phyloP scores from a whole-genome alignment of 2,888 invertebrate genomes.

The Linnaemya tessellans region DNA sequence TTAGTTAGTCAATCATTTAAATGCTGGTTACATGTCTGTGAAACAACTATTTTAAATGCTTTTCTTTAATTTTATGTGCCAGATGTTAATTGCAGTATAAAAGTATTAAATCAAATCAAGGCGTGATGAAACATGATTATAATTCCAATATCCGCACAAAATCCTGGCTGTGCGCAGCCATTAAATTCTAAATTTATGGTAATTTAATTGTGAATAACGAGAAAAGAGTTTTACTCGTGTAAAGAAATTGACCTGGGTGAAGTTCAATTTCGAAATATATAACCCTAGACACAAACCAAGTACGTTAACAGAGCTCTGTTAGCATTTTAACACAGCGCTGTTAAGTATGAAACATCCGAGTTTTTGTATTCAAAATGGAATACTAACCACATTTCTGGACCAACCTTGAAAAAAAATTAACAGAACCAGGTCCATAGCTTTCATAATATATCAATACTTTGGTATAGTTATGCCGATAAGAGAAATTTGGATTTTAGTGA shows the following conservation, averaged over 20 bases:
- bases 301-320: no score
- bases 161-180: not conserved
- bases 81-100: slow-evolving; percentile 65
- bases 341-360: no score
- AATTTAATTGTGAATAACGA: slow-evolving; percentile 2
- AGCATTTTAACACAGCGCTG: no score
- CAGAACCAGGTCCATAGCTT: no score
- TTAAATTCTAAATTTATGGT: not conserved
- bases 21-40: slow-evolving; percentile 45
- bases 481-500: no score
- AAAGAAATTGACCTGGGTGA: not conserved
- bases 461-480: no score
- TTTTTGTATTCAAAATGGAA: no score
- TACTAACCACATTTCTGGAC: no score
- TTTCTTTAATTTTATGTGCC: slow-evolving; percentile 37
- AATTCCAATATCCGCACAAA: slow-evolving; percentile 38
- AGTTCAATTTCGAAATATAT: no score
- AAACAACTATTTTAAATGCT: slow-evolving; percentile 38
- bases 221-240: not conserved
- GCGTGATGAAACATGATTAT: slow-evolving; percentile 67
- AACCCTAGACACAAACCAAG: no score
- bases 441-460: no score
- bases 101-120: slow-evolving; percentile 72
- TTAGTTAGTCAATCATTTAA: slow-evolving; percentile 53
- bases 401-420: no score